phyloP scores from a whole-genome alignment of 2,888 invertebrate species.

The Eucera pruinosa region DNA sequence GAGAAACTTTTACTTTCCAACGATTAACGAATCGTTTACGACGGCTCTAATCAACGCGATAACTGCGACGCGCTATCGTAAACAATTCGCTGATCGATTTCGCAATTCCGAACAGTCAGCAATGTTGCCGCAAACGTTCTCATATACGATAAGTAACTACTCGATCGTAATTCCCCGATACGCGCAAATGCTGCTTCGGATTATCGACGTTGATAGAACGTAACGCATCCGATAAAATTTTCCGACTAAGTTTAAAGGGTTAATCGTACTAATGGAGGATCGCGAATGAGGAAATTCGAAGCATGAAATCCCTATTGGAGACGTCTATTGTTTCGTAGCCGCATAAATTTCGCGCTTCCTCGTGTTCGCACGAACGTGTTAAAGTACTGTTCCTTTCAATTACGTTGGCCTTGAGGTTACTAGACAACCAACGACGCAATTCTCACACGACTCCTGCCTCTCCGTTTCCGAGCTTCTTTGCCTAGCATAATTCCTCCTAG shows the following conservation, averaged over 20 bases:
- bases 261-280: too few relatives aligned
- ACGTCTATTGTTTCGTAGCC: not conserved
- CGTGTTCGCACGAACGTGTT: conserved; percentile 28
- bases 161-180: too few relatives aligned
- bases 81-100: conserved; percentile 3
- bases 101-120: not conserved
- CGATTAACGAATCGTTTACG: not conserved
- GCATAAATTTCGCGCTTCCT: conserved; percentile 36
- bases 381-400: conserved; percentile 47
- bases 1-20: not conserved
- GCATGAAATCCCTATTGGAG: conserved; percentile 1
- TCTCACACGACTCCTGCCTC: conserved; percentile 27
- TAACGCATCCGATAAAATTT: too few relatives aligned
- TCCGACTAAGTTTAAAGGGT: too few relatives aligned
- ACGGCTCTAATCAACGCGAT: not conserved
- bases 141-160: too few relatives aligned
- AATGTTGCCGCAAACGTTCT: not conserved
- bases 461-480: conserved; percentile 29
- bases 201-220: too few relatives aligned
- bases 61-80: not conserved
- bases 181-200: too few relatives aligned
- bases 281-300: not conserved
- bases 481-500: not conserved
- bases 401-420: conserved; percentile 46
- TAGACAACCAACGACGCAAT: conserved; percentile 53